A percentile compares a stretch with the other conserved stretches of the same genome.
Conservation (phyloP, 37 sponge, comb jelly and placozoan species). For the Spongilla lacustris region DNA sequence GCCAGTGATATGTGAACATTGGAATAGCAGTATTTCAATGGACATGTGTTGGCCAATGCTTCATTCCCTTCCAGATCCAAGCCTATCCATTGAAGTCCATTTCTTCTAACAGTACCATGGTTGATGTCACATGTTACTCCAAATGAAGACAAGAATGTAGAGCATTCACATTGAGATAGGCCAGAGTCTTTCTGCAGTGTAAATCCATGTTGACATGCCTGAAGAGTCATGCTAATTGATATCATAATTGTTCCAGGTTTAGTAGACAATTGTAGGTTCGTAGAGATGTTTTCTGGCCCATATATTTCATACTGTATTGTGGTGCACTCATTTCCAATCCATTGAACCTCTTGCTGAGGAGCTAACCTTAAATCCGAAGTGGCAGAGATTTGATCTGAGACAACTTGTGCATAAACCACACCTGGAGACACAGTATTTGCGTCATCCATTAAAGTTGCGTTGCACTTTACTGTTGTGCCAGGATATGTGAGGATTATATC, state of each 20-base stretch:
- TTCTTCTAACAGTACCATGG: constrained; percentile 13
- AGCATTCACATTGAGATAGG: background rate
- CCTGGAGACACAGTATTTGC: too few relatives aligned
- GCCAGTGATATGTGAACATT: constrained; percentile 5
- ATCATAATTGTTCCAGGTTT: background rate
- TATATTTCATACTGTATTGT: constrained; percentile 7
- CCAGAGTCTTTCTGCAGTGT: too few relatives aligned
- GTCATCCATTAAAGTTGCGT: too few relatives aligned
- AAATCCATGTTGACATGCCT: too few relatives aligned
- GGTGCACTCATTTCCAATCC: background rate
- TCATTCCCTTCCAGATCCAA: too few relatives aligned
- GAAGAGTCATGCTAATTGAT: too few relatives aligned
- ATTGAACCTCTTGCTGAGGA: too few relatives aligned
- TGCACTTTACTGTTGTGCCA: too few relatives aligned
- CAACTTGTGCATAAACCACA: too few relatives aligned
- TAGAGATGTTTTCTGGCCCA: constrained; percentile 14
- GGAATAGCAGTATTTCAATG: constrained; percentile 11
- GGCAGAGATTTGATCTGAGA: too few relatives aligned
- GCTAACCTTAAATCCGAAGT: too few relatives aligned
- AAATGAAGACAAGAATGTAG: background rate
- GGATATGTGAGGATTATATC: too few relatives aligned
- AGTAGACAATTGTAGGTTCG: background rate
- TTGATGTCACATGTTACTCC: constrained; percentile 15
- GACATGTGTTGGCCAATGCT: constrained; percentile 10
- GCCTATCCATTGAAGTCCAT: constrained; percentile 23